phyloP scores from a whole-genome alignment of 2,888 invertebrate genomes.

The Pasiphila rectangulata region DNA sequence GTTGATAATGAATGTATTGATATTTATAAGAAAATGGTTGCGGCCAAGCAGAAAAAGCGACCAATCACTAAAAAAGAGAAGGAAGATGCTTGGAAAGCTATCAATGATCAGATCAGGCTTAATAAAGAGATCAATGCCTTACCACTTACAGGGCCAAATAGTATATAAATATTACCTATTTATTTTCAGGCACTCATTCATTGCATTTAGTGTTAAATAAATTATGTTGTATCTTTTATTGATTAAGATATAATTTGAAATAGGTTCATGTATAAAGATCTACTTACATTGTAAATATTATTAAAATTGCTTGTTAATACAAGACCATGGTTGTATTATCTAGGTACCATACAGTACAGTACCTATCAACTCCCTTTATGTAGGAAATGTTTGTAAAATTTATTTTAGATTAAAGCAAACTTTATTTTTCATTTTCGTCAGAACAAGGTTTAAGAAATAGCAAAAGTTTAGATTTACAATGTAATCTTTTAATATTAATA shows the following conservation, averaged over 20 bases:
- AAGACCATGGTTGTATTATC: no score
- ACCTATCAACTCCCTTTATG: no score
- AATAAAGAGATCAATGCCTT: conserved; percentile 77
- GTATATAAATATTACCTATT: conserved; percentile 37
- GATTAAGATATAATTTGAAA: background rate
- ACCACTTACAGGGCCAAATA: conserved; percentile 73
- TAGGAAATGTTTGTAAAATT: no score
- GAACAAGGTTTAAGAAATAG: no score
- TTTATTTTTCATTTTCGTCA: no score
- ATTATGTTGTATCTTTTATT: background rate
- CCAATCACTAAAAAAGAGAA: conserved; percentile 89
- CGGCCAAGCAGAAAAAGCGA: conserved; percentile 90
- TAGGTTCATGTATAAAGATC: background rate
- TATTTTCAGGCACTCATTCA: background rate
- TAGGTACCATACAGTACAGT: no score
- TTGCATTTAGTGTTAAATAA: conserved; percentile 1
- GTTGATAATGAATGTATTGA: conserved; percentile 90
- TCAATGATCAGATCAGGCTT: conserved; percentile 83
- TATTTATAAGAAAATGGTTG: conserved; percentile 89
- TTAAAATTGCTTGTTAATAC: conserved; percentile 1
- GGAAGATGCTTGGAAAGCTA: conserved; percentile 87
- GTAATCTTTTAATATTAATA: no score
- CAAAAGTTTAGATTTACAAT: no score
- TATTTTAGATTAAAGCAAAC: no score
- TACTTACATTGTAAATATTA: conserved; percentile 3